A percentile compares a stretch with the other conserved stretches of the same genome.
Conservation (phyloP, 2,113 vertebrate genomes). For the Cavia porcellus region DNA sequence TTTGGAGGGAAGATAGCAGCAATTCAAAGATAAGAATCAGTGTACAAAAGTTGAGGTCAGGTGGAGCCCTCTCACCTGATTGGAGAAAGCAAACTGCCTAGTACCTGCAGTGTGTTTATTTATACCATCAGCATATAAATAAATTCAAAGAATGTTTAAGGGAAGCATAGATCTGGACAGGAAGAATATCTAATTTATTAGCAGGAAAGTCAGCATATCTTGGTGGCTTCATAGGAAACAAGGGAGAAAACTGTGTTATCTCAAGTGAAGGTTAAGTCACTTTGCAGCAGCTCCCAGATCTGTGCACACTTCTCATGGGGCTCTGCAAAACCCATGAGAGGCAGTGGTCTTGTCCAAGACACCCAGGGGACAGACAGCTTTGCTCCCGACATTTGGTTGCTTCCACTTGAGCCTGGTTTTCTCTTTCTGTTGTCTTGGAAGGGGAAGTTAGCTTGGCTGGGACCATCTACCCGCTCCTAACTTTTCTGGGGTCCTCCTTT, state of each 20-base stretch:
- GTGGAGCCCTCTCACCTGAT: neutral
- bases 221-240: neutral
- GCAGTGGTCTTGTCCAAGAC: neutral
- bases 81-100: neutral
- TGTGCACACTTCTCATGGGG: neutral
- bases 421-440: neutral
- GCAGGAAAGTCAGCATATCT: neutral
- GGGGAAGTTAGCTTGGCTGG: too few relatives aligned
- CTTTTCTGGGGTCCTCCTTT: neutral
- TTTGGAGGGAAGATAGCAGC: neutral
- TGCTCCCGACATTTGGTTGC: neutral
- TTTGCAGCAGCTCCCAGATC: neutral
- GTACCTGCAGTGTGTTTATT: neutral
- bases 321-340: neutral
- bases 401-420: neutral
- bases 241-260: neutral
- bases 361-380: neutral
- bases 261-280: neutral
- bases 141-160: neutral
- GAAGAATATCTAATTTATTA: neutral
- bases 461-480: accelerated
- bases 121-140: neutral
- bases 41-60: neutral
- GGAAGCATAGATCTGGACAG: neutral
- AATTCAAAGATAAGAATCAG: neutral